Evolutionary conservation across 2,888 invertebrate genomes (phyloP).

Genomic region (Limenitis camilla): DNA sequence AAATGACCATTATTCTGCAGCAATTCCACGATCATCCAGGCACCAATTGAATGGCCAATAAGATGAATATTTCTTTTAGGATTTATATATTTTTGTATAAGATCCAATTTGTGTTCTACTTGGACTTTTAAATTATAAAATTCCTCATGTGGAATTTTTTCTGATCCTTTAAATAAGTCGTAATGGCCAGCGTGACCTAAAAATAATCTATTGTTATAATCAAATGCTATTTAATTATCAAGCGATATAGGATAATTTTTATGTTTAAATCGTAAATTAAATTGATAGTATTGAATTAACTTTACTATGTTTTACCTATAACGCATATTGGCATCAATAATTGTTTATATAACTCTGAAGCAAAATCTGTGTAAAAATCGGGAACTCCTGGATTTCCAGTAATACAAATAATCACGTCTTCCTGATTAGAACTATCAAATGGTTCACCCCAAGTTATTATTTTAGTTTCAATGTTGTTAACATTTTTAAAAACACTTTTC

Average conservation of each 20-base stretch:
- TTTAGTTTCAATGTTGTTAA: conserved; percentile 82
- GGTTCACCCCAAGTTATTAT: conserved; percentile 84
- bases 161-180: conserved; percentile 48
- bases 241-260: neutral
- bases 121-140: conserved; percentile 86
- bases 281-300: neutral
- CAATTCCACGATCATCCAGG: conserved; percentile 86
- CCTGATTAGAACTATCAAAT: conserved; percentile 56
- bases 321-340: conserved; percentile 85
- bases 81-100: conserved; percentile 84
- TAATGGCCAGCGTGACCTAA: conserved; percentile 85
- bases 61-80: conserved; percentile 83
- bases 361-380: conserved; percentile 86
- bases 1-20: conserved; percentile 75
- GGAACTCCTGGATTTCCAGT: conserved; percentile 93
- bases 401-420: conserved; percentile 82
- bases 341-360: conserved; percentile 76
- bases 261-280: neutral
- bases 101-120: conserved; percentile 83
- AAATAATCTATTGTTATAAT: conserved; percentile 7
- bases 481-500: conserved; percentile 36
- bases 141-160: conserved; percentile 68
- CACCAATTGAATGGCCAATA: conserved; percentile 93
- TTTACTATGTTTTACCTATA: conserved; percentile 69
- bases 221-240: neutral